These are phyloP conservation scores for Drosophila seguyi DNA, from an alignment of 1,140 invertebrate genomes.

Conservation along the genomic window DNA sequence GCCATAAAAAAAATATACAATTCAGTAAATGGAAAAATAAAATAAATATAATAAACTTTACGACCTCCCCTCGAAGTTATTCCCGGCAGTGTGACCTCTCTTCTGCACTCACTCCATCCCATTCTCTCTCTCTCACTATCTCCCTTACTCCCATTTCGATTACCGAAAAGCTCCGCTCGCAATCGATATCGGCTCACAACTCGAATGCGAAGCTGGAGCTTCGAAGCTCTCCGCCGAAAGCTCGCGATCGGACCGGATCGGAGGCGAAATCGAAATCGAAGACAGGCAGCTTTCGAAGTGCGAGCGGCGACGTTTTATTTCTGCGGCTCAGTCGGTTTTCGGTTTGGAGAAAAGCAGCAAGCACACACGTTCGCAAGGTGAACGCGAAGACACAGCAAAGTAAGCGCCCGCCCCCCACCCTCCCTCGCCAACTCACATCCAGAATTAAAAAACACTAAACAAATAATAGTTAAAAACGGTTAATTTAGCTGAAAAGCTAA, in stretches of 20 bases:
- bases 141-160: slow-evolving; percentile 8
- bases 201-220: slow-evolving; percentile 42
- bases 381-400: slow-evolving; percentile 73
- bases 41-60: neutral
- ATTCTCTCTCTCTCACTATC: neutral
- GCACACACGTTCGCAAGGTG: slow-evolving; percentile 70
- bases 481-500: neutral
- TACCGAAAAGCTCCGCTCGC: slow-evolving; percentile 34
- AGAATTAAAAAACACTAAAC: slow-evolving; percentile 29
- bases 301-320: slow-evolving; percentile 55
- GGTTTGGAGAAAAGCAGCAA: slow-evolving; percentile 75
- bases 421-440: slow-evolving; percentile 7
- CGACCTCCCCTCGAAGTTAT: slow-evolving; percentile 14
- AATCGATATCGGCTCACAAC: slow-evolving; percentile 62
- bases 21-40: too few relatives aligned
- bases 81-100: slow-evolving; percentile 3
- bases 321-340: slow-evolving; percentile 73
- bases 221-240: slow-evolving; percentile 55
- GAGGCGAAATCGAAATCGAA: slow-evolving; percentile 51
- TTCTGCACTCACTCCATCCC: neutral
- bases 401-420: slow-evolving; percentile 41
- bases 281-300: slow-evolving; percentile 62
- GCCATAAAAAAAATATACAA: too few relatives aligned
- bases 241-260: slow-evolving; percentile 28
- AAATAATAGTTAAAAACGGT: slow-evolving; percentile 13